These are phyloP conservation scores for Python bivittatus DNA, from an alignment of 2,113 vertebrate species.

Conservation along the genomic window DNA sequence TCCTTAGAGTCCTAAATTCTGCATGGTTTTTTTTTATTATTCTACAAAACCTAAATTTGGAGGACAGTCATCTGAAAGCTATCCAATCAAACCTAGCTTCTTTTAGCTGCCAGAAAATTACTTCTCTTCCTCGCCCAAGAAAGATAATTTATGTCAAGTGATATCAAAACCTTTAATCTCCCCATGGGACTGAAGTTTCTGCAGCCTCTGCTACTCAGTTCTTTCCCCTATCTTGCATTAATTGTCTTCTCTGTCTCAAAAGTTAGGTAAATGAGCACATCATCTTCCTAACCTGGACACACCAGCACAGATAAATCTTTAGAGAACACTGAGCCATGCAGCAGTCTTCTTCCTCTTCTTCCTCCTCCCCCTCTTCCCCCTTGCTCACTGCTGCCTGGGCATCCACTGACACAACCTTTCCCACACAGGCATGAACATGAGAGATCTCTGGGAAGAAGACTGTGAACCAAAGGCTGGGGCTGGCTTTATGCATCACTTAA, in stretches of 20 bases:
- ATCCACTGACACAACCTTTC: background rate
- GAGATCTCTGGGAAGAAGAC: background rate
- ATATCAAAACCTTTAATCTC: background rate
- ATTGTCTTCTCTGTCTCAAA: background rate
- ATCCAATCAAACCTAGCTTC: background rate
- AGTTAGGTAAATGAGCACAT: fast-evolving
- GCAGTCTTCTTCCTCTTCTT: slow-evolving; percentile 13
- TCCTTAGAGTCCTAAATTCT: background rate
- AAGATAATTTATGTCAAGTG: background rate
- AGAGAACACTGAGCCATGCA: background rate
- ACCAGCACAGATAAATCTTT: background rate
- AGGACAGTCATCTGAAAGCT: background rate
- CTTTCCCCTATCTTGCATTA: background rate
- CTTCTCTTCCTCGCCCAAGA: background rate
- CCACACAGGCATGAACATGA: background rate
- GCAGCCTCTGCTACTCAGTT: background rate
- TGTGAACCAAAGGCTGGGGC: background rate
- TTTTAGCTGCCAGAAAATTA: background rate
- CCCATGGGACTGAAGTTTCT: background rate
- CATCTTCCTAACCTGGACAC: background rate
- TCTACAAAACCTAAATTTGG: background rate
- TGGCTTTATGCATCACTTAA: background rate
- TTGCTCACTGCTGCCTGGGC: background rate
- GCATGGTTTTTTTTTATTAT: background rate
- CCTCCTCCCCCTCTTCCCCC: background rate